Percentiles rank a stretch among this genome's conserved stretches.
These are phyloP conservation scores for Phrynosoma blainvillii DNA, from an alignment of 2,113 vertebrate genomes.

Conservation along the genomic window DNA sequence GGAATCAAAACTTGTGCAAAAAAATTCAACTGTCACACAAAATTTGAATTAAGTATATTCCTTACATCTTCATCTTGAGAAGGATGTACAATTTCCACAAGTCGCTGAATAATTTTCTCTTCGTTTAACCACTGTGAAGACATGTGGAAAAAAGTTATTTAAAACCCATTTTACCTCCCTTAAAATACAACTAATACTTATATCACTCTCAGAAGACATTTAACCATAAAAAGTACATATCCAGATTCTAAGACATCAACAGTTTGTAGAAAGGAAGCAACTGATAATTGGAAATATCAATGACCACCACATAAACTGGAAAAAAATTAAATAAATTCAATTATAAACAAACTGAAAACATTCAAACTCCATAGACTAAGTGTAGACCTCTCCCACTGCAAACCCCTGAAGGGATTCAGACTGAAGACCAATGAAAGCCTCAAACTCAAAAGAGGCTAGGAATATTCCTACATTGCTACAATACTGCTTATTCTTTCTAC, in stretches of 20 bases:
- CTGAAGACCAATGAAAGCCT: neutral
- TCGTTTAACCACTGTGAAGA: constrained; percentile 94
- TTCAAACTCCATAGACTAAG: neutral
- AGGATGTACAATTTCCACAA: constrained; percentile 95
- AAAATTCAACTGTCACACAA: neutral
- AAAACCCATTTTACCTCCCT: neutral
- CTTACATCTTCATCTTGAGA: constrained; percentile 98
- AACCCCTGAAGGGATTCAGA: neutral
- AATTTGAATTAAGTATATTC: constrained; percentile 21
- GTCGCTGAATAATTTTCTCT: constrained; percentile 95
- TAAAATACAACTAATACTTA: neutral
- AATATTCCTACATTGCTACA: neutral
- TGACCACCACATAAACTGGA: too few relatives aligned
- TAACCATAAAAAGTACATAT: neutral
- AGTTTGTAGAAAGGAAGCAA: neutral
- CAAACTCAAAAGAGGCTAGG: neutral
- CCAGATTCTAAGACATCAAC: neutral
- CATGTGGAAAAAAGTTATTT: neutral
- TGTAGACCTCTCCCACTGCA: neutral
- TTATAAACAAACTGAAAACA: neutral
- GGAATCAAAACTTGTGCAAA: fast-evolving
- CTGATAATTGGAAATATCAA: neutral
- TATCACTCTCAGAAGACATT: neutral
- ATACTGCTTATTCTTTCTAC: neutral
- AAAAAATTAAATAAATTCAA: too few relatives aligned